These are phyloP conservation scores for Calliopsis andreniformis DNA, from an alignment of 1,140 invertebrate species.

Conservation along the genomic window DNA sequence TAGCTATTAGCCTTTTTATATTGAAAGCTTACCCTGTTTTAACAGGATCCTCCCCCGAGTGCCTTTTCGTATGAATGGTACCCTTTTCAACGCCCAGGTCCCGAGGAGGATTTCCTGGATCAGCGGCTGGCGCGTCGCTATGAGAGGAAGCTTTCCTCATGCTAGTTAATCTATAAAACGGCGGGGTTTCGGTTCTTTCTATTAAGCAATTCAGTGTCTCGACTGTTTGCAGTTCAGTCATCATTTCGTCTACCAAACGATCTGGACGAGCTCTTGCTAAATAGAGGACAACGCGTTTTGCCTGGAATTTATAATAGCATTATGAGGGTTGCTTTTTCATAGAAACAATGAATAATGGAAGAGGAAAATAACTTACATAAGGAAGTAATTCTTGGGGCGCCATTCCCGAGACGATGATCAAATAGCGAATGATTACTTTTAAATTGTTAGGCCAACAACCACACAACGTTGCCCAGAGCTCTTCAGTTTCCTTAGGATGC, in stretches of 20 bases:
- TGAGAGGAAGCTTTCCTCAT: slow-evolving; percentile 95
- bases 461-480: slow-evolving; percentile 97
- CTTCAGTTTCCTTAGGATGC: slow-evolving; percentile 96
- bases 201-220: slow-evolving; percentile 97
- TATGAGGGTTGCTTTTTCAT: neutral
- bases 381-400: slow-evolving; percentile 95
- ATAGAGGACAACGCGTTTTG: slow-evolving; percentile 96
- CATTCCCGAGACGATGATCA: slow-evolving; percentile 98
- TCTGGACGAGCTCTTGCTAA: slow-evolving; percentile 94
- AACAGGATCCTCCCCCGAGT: slow-evolving; percentile 94
- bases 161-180: slow-evolving; percentile 96
- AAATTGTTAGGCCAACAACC: slow-evolving; percentile 98
- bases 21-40: slow-evolving; percentile 83
- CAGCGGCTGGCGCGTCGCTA: slow-evolving; percentile 85
- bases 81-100: slow-evolving; percentile 91
- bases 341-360: neutral
- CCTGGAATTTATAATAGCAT: slow-evolving; percentile 82
- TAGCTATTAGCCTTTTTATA: too few relatives aligned
- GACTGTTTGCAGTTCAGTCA: slow-evolving; percentile 97
- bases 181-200: slow-evolving; percentile 97
- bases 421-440: slow-evolving; percentile 97
- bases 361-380: slow-evolving; percentile 85
- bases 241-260: slow-evolving; percentile 96
- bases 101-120: slow-evolving; percentile 79
- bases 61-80: slow-evolving; percentile 97